Base-by-base conservation (phyloP, 2,888 invertebrate species). In the Rhamnusium bicolor region DNA sequence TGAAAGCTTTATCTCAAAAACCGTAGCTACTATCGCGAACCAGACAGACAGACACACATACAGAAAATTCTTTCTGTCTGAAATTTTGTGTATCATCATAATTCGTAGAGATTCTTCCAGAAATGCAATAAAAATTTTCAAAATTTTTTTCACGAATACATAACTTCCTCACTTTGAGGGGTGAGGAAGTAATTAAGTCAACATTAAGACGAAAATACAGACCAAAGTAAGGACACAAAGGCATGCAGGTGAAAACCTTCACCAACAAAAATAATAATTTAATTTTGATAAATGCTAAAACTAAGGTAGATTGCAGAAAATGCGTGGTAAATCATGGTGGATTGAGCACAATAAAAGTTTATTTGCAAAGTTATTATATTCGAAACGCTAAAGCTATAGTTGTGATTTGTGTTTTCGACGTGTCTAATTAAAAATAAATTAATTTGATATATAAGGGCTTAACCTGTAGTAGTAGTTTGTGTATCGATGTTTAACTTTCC, bases 401-500 rank as follows among this genome's bases (percentile, higher is more conserved):
- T 79, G 73, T 72, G 78, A 81, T 80, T 80, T 78, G 78, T 81
- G 82, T 81, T 81, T 80, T 72, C 75, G 82, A 81, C 82, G 79
- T 80, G 83, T 74, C 76, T 71, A 78, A 82, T 83, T 81, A 82
- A 82, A 83, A 83, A 82, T 82, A 80, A 80, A 81, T 82, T 80
- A 77, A 77, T 78, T 78, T 75, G 77, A 77, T 78, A 74, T 73
- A 78, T 78, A 79, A 77, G 79, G 54, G 75, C 73, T 72, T 76
- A 80, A 81, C 82, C 81, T 80, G 80, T 78, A 71, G 69, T 74
- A 78, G 77, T 81, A 81, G 82, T 82, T 81, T 80, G 76, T 76
- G 80, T 79, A 81, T 81, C 79, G 83, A 81, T 84, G 80, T 83
- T 82, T 82, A 81, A 83, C 82, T 84, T 83, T 82, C 79, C 79